Base-by-base conservation (phyloP, 2,888 invertebrate species). In the Augiades crinisus region DNA sequence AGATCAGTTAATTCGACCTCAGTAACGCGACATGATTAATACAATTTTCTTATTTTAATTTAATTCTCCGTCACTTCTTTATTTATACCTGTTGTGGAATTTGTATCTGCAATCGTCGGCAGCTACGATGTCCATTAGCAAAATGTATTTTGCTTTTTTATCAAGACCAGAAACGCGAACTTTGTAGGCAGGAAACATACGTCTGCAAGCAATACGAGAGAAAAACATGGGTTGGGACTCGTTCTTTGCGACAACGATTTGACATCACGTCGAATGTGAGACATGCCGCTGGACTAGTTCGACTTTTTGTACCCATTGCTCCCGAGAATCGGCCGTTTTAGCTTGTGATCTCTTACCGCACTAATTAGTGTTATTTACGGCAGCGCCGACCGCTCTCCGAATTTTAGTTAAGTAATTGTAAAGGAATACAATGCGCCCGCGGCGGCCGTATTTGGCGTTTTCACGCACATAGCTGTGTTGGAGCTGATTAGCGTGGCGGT, bases 181-280 rank as follows among this genome's bases (percentile, higher is more conserved):
- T 93, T 97, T 98, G 94, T 94, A 97, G 91, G 98, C 96, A 90
- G 98, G 98, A 93, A 98, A 98, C 96, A 98, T 98, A 92, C 98
- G 96, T 92, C 98, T 98, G 94, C 90, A 92, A 92, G 91, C 91
- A 90, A 90, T 78, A 83, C 75, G 85, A 87, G 82, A 88, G 87
- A 89, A 88, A 87, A 84, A 86, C 84, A 85, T 86, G 81, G 83
- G 72, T 86, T 77, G 81, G 79, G 83, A 78, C 81, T 81, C 66
- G 85, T 82, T 82, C 81, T 81, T 76, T 72, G 83, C 81, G 78
- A 83, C 84, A 82, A 81, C 82, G 81, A 82, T 83, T 83, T 81
- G 86, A 88, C 82, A 83, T 83, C 81, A 72, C 78, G 81, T 84
- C 83, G 84, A 86, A 85, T 86, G 85, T 81, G 75, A 82, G 86